Conservation (phyloP, 2,888 invertebrate species). For the Orgyia antiqua region DNA sequence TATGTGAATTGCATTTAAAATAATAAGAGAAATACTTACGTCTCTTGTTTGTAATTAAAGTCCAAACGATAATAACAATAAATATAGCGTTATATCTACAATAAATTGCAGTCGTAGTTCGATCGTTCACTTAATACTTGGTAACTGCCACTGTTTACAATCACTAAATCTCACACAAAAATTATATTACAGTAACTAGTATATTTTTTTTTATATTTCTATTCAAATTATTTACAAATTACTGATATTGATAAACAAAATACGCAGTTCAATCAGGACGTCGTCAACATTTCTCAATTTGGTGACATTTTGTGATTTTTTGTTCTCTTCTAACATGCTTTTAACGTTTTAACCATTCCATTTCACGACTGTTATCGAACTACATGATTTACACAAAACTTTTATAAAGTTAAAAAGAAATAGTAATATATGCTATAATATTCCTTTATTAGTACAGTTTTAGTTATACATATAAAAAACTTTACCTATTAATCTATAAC, state of each 20-base stretch:
- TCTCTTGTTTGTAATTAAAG: slow-evolving; percentile 30
- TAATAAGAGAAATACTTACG: slow-evolving; percentile 60
- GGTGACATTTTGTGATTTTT: slow-evolving; percentile 7
- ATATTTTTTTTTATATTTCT: slow-evolving; percentile 31
- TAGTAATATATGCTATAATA: too few relatives aligned
- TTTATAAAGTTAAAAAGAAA: too few relatives aligned
- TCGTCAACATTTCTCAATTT: neutral
- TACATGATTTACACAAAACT: too few relatives aligned
- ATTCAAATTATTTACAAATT: slow-evolving; percentile 29
- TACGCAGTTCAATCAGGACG: slow-evolving; percentile 49
- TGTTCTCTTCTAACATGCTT: too few relatives aligned
- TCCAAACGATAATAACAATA: slow-evolving; percentile 8
- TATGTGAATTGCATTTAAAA: too few relatives aligned
- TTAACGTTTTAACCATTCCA: too few relatives aligned
- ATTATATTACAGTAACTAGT: slow-evolving; percentile 20
- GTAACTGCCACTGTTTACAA: slow-evolving; percentile 7
- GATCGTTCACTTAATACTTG: too few relatives aligned
- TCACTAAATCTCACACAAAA: slow-evolving; percentile 15
- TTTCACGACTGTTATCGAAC: too few relatives aligned
- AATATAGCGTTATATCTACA: slow-evolving; percentile 20
- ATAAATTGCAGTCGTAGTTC: slow-evolving; percentile 19
- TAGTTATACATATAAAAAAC: too few relatives aligned
- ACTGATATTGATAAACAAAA: slow-evolving; percentile 42
- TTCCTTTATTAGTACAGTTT: too few relatives aligned
- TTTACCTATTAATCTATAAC: too few relatives aligned